Percentiles rank a stretch among this genome's conserved stretches.
phyloP scores from a whole-genome alignment of 2,797 vertebrate genomes.

The Hoplostethus atlanticus region DNA sequence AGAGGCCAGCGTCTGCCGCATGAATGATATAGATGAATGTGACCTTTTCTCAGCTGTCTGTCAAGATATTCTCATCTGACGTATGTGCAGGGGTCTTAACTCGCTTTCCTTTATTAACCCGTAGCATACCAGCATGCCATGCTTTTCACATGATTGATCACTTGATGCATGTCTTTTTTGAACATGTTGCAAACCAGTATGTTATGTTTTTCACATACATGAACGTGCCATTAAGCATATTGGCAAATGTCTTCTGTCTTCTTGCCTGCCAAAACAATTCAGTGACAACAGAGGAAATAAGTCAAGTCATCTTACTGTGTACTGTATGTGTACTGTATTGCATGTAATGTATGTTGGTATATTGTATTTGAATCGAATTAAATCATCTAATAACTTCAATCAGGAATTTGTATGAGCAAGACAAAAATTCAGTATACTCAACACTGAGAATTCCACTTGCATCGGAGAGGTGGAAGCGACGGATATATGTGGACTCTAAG shows the following conservation, averaged over 20 bases:
- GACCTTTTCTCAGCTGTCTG: conserved; percentile 9
- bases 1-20: conserved; percentile 8
- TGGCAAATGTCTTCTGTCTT: conserved; percentile 4
- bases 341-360: not conserved
- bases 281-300: conserved; percentile 7
- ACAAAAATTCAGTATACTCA: not conserved
- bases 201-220: not conserved
- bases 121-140: not conserved
- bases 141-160: not conserved
- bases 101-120: not conserved
- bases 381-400: not conserved
- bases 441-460: not conserved
- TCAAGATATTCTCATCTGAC: conserved; percentile 12
- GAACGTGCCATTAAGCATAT: not conserved
- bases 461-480: conserved; percentile 15
- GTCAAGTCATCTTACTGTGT: not conserved
- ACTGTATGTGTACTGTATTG: not conserved
- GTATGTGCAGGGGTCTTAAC: not conserved
- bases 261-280: conserved; percentile 3
- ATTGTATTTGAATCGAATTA: not conserved
- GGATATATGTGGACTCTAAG: conserved; percentile 20
- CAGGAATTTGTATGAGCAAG: not conserved
- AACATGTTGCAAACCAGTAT: too few relatives aligned
- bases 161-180: not conserved
- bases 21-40: conserved; percentile 33